phyloP scores from a whole-genome alignment of 2,113 vertebrate species.

The Eurystomus gularis region DNA sequence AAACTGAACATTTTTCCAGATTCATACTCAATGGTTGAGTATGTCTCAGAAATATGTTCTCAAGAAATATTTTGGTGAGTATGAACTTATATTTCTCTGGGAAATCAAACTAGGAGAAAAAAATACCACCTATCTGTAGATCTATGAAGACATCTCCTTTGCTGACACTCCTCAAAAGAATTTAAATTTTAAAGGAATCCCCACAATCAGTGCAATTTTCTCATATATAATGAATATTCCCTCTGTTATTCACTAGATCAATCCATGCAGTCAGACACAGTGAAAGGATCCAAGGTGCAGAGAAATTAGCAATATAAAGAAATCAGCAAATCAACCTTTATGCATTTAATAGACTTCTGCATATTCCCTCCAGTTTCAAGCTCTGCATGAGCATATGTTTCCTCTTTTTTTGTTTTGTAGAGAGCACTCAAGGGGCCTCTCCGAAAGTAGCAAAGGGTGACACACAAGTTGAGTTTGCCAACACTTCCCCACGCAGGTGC shows the following conservation, averaged over 20 bases:
- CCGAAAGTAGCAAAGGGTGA: neutral
- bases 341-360: constrained; percentile 7
- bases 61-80: neutral
- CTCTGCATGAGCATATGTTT: constrained; percentile 37
- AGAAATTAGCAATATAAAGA: constrained; percentile 27
- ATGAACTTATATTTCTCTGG: neutral
- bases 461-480: constrained; percentile 15
- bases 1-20: neutral
- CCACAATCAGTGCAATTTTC: neutral
- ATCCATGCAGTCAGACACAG: constrained; percentile 34
- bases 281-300: neutral
- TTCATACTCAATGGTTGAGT: neutral
- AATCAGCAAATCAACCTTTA: constrained; percentile 11
- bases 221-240: constrained; percentile 27
- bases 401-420: neutral
- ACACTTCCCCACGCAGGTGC: constrained; percentile 1
- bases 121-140: neutral
- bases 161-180: neutral
- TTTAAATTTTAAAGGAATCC: constrained; percentile 2
- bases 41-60: neutral
- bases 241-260: constrained; percentile 18
- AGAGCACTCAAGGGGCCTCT: constrained; percentile 7
- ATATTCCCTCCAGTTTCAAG: constrained; percentile 17
- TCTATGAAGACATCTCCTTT: constrained; percentile 1
- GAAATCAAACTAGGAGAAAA: neutral